phyloP scores from a whole-genome alignment of 2,113 vertebrate genomes.

The Leptosomus discolor region DNA sequence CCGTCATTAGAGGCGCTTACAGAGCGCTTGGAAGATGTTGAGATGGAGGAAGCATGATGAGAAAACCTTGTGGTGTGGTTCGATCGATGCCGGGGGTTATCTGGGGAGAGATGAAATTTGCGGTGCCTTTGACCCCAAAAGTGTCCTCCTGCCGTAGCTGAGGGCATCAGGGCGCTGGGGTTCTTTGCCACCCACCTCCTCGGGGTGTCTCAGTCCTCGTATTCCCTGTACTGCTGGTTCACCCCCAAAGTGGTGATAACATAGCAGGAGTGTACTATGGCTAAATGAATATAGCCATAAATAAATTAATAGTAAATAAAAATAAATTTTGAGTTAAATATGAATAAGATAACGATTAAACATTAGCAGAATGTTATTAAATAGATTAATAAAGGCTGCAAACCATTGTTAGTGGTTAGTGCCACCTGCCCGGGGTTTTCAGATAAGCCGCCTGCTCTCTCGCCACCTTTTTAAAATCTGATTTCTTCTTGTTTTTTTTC shows the following conservation, averaged over 20 bases:
- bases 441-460: background rate
- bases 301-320: background rate
- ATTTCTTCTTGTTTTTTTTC: background rate
- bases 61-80: background rate
- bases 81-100: rapidly evolving
- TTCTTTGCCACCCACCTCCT: background rate
- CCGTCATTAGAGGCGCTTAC: rapidly evolving
- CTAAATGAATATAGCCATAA: background rate
- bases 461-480: background rate
- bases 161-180: rapidly evolving
- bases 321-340: background rate
- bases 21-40: background rate
- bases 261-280: background rate
- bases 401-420: background rate
- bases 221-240: background rate
- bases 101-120: background rate
- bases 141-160: background rate
- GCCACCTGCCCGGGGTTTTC: background rate
- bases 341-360: rapidly evolving
- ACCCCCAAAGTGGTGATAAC: background rate
- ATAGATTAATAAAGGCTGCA: background rate
- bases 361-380: no score
- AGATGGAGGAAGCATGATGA: background rate
- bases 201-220: background rate
- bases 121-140: background rate